Evolutionary conservation across 2,113 vertebrate genomes (phyloP).

Genomic region (Camelus dromedarius): DNA sequence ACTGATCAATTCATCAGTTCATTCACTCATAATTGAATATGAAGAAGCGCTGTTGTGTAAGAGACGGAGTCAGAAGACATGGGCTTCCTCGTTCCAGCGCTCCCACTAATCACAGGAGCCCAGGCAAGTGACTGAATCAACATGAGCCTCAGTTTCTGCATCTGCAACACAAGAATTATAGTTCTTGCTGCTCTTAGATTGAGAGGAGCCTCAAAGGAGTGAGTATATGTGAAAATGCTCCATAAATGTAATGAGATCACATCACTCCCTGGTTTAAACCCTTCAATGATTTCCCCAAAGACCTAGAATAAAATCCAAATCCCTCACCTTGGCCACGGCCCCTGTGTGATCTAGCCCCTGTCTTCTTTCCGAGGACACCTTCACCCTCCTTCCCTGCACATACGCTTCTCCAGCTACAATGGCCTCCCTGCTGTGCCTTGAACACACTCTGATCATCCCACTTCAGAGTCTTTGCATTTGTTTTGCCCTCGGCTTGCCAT

Average conservation of each 20-base stretch:
- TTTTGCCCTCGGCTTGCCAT: background rate
- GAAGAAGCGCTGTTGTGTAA: background rate
- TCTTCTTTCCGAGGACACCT: background rate
- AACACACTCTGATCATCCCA: background rate
- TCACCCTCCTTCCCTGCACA: too few species aligned
- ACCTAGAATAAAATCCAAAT: slow-evolving; percentile 2
- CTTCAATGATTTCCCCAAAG: background rate
- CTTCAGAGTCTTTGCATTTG: background rate
- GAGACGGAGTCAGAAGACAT: background rate
- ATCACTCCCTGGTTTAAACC: background rate
- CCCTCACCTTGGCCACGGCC: background rate
- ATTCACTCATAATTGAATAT: background rate
- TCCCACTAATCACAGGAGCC: background rate
- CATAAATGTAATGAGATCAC: background rate
- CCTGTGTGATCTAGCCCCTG: background rate
- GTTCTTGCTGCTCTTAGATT: background rate
- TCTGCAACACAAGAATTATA: background rate
- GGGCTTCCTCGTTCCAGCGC: background rate
- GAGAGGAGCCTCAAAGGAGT: background rate
- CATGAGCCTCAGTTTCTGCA: slow-evolving; percentile 25
- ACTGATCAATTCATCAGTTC: background rate
- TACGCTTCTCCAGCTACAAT: background rate
- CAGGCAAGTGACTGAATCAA: background rate
- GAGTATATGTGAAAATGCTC: background rate
- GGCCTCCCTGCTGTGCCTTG: background rate